phyloP scores from a whole-genome alignment of 1,140 invertebrate genomes.

The Scaptomyza pallida region DNA sequence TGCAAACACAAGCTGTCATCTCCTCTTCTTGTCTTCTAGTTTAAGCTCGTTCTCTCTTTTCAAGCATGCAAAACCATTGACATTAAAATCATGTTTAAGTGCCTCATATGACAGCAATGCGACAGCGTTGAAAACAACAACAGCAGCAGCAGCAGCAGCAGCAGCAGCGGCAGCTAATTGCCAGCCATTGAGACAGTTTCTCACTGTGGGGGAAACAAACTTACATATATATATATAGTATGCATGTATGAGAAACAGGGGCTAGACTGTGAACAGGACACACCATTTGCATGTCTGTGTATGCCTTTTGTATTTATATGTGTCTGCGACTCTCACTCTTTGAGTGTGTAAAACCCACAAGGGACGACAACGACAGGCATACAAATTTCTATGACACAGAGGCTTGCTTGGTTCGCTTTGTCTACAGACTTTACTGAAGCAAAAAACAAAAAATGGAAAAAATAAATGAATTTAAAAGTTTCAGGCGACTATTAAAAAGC shows the following conservation, averaged over 20 bases:
- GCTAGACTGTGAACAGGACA: slow-evolving; percentile 39
- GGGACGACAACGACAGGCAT: slow-evolving; percentile 20
- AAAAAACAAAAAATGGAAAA: no score
- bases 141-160: slow-evolving; percentile 19
- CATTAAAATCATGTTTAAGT: slow-evolving; percentile 84
- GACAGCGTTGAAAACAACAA: slow-evolving; percentile 51
- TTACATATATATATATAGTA: no score
- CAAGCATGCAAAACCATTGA: slow-evolving; percentile 69
- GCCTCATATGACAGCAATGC: slow-evolving; percentile 74
- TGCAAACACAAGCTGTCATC: slow-evolving; percentile 53
- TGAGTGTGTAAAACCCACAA: slow-evolving; percentile 26
- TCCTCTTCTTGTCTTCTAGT: background rate
- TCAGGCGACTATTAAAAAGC: no score
- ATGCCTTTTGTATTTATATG: background rate
- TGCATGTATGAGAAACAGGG: slow-evolving; percentile 2
- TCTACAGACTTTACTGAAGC: no score
- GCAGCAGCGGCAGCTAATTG: slow-evolving; percentile 57
- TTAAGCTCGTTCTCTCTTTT: no score
- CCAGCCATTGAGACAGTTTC: slow-evolving; percentile 66
- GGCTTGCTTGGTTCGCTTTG: no score
- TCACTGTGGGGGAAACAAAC: slow-evolving; percentile 42
- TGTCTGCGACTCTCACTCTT: no score
- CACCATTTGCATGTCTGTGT: slow-evolving; percentile 38
- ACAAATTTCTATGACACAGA: no score
- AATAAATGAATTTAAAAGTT: no score